These are phyloP conservation scores for Lophotis ruficrista DNA, from an alignment of 2,113 vertebrate genomes.

Conservation along the genomic window DNA sequence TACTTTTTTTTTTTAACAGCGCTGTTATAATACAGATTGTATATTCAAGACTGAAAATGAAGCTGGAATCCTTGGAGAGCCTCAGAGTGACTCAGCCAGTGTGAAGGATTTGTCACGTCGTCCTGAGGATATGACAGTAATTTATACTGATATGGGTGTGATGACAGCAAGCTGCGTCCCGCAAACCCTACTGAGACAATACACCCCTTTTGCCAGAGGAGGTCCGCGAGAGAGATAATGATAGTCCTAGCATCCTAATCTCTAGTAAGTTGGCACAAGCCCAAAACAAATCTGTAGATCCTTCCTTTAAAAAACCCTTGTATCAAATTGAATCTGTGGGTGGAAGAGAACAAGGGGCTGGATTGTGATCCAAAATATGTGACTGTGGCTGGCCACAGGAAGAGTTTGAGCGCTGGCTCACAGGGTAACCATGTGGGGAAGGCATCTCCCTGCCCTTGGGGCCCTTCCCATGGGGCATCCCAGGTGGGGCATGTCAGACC, in stretches of 20 bases:
- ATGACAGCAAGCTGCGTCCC: slow-evolving; percentile 11
- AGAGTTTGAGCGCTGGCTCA: not conserved
- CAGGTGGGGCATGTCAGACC: rapidly evolving
- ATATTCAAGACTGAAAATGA: not conserved
- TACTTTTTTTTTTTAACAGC: not conserved
- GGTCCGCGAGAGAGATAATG: not conserved
- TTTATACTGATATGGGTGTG: not conserved
- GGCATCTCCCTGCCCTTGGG: not conserved
- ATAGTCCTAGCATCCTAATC: not conserved
- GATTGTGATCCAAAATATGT: not conserved
- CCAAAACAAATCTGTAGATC: not conserved
- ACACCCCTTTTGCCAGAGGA: not conserved
- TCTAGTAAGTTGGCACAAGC: not conserved
- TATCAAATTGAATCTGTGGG: not conserved
- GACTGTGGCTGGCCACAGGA: not conserved
- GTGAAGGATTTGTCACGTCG: not conserved
- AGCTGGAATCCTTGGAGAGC: slow-evolving; percentile 18
- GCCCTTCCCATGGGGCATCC: not conserved
- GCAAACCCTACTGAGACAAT: not conserved
- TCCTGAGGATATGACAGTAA: slow-evolving; percentile 35
- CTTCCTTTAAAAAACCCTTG: not conserved
- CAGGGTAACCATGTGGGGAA: rapidly evolving
- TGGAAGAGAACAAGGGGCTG: not conserved
- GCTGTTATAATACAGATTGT: not conserved
- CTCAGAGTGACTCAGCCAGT: slow-evolving; percentile 13